Evolutionary conservation across 2,113 vertebrate genomes (phyloP), one percentile per base, ranked within the genome.

Genomic region (Benthochromis sp.): DNA sequence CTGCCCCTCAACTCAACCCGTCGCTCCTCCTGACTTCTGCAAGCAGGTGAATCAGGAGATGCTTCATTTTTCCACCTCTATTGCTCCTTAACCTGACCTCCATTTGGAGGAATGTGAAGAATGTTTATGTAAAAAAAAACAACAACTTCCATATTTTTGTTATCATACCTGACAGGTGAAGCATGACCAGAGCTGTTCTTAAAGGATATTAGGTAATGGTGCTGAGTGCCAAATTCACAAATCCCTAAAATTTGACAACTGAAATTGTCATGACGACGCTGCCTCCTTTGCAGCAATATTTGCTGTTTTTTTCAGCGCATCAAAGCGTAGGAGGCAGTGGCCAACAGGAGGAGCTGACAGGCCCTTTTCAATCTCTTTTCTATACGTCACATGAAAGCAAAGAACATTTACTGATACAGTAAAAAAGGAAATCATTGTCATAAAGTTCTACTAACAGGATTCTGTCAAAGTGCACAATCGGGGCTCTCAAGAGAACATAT

Each of bases 391-490:
- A 91, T 86, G 54, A 95, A 93, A 92, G 82, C 90, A 88, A 95
- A 92, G 79, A 93, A 91, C 83, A 89, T 94, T 95, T 95, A 96
- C 94, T 94, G 91, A 95, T 92, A 95, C 93, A 95, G 94, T 93
- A 95, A 95, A 90, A 84, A 84, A 88, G 40, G 7, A 84, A 91
- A 93, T 94, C 63, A 92, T 40, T 43, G 43, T 83, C 40, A 94
- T 83, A 86, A 81, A 29, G 89, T 89, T 93, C 89, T 90, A 94
- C 92, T 86, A 93, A 92, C 89, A 93, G 85, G 66, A 88, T 88
- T 90, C 88, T 93, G 87, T 92, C 91, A 94, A 96, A 96, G 96
- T 96, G 96, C 96, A 96, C 92, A 84, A 84, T 84, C 93, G 95
- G 94, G 95, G 91, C 92, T 95, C 91, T 95, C 13, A 76, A 69